Percentiles rank a stretch among this genome's conserved stretches.
Conservation (phyloP, 2,888 invertebrate species). For the Eristalinus sepulchralis region DNA sequence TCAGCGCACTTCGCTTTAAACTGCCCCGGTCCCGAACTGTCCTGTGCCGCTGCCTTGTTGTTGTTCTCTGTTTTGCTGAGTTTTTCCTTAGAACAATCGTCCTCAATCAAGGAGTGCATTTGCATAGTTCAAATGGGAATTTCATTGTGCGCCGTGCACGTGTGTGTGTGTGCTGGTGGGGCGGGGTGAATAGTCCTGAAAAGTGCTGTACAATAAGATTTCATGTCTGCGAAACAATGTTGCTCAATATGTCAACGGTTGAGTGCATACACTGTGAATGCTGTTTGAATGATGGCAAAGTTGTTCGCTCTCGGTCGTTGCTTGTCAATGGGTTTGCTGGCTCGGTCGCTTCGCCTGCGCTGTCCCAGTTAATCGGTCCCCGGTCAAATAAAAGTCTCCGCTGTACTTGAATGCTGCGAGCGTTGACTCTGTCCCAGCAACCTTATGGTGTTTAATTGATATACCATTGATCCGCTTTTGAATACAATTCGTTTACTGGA, state of each 20-base stretch:
- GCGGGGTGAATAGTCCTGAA: conserved; percentile 31
- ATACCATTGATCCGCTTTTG: conserved; percentile 33
- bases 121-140: conserved; percentile 66
- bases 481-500: not conserved
- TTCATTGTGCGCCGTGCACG: conserved; percentile 43
- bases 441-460: conserved; percentile 53
- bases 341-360: conserved; percentile 13
- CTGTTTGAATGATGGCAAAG: conserved; percentile 36
- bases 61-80: conserved; percentile 11
- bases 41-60: not conserved
- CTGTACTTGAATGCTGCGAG: conserved; percentile 11
- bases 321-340: conserved; percentile 28
- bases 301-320: conserved; percentile 15
- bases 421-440: conserved; percentile 36
- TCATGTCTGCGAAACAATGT: conserved; percentile 50
- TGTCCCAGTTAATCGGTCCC: conserved; percentile 53
- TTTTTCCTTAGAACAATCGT: conserved; percentile 62
- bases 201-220: conserved; percentile 62
- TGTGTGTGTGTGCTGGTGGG: not conserved
- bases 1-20: not conserved
- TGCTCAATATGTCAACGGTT: conserved; percentile 61
- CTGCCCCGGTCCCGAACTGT: not conserved
- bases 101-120: conserved; percentile 67
- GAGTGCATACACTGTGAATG: conserved; percentile 45
- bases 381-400: conserved; percentile 20